Base-by-base conservation (phyloP, 2,113 vertebrate species). In the Dascyllus trimaculatus region DNA sequence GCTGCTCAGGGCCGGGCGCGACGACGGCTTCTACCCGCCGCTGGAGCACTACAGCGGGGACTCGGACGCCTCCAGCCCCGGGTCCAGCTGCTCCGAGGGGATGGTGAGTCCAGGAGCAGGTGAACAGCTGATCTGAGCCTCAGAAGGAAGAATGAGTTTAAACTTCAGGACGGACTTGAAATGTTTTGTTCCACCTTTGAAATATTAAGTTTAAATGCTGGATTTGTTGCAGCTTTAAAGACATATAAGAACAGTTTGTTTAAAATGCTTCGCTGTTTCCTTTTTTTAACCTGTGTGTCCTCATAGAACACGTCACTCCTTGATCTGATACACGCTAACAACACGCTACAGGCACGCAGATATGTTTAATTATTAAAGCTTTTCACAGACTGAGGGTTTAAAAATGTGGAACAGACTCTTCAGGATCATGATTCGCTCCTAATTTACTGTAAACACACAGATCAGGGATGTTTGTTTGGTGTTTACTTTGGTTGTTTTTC, bases 41-140 rank as follows among this genome's bases (percentile, higher is more conserved):
- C 92, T 94, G 88, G 97, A 99, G 56, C 96, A 95, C 85, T 97
- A 97, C 91, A 95, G 96, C 9, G 96, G 95, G 26, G 97, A 98
- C 64, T 98, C 97, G 0, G 96, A 96, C 0, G 95, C 96, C 35
- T 98, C 96, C 93, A 98, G 98, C 87, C 96, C 97, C 21, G 94
- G 94, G 40, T 99, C 98, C 93, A 98, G 94, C 93, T 99, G 97
- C 91, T 98, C 98, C 0, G 97, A 98, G 0, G 96, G 96, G 95
- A 96, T 95, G 97, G 98, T 99, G 90, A 98, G 97, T 84, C 26
- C 7, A 4, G 1, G 29, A 53, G 74, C 76, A 86, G 87, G 85
- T 88, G 86, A 79, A 4, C n/a, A 7, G 26, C 49, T 75, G 6
- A 29, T 46, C 66, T 69, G 48, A 71, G 81, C 18, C 35, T 67